Percentiles rank a stretch among this genome's conserved stretches.
Evolutionary conservation across 2,113 vertebrate species (phyloP).

Genomic region (Calidris pygmaea): DNA sequence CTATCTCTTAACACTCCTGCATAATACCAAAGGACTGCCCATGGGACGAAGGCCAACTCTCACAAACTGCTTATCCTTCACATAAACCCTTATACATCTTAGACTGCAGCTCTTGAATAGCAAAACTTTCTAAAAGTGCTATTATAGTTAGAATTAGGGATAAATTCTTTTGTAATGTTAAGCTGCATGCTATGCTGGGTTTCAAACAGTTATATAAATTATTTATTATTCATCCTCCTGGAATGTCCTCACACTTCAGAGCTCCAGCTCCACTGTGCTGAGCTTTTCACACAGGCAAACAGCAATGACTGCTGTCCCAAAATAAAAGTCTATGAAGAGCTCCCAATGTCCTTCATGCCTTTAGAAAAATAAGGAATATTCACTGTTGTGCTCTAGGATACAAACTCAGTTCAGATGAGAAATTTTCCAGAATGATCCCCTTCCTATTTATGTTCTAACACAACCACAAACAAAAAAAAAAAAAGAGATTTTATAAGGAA

Average conservation of each 20-base stretch:
- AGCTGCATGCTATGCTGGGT: neutral
- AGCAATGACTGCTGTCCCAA: neutral
- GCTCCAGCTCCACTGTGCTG: neutral
- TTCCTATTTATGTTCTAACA: neutral
- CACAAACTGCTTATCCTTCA: neutral
- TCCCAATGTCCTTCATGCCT: neutral
- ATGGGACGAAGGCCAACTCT: neutral
- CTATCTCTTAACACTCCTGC: neutral
- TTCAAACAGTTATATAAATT: neutral
- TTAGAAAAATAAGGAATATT: neutral
- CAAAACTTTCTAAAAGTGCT: neutral
- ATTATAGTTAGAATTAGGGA: neutral
- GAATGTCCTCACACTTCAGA: neutral
- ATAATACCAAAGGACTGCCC: neutral
- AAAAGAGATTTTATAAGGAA: neutral
- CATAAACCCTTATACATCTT: neutral
- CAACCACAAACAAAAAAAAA: neutral
- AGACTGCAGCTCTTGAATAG: neutral
- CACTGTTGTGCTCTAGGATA: neutral
- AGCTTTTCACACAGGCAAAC: neutral
- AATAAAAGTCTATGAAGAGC: neutral
- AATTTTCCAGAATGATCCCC: neutral
- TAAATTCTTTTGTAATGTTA: neutral
- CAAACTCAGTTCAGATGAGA: neutral
- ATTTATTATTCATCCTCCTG: neutral